Conservation (phyloP, 2,888 invertebrate genomes). For the Hypercompe scribonia region DNA sequence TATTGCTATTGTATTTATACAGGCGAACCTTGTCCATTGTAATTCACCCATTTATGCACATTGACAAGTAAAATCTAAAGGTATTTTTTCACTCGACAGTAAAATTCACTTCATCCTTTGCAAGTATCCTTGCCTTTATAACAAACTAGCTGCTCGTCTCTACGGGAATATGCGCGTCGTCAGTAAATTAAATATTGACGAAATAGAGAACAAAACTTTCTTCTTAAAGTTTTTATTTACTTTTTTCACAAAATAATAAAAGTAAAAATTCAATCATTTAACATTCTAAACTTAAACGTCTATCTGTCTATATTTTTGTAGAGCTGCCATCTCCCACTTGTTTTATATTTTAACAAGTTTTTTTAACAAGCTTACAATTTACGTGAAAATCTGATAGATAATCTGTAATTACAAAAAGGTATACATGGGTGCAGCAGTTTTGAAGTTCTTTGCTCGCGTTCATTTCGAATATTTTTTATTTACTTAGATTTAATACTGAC, state of each 20-base stretch:
- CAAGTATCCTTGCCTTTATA: neutral
- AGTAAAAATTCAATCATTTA: neutral
- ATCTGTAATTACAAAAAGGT: neutral
- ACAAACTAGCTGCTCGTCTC: neutral
- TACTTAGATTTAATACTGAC: neutral
- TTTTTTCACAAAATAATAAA: neutral
- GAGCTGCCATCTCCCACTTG: neutral
- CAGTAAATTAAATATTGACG: no score
- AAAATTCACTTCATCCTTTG: neutral
- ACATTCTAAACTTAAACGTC: neutral
- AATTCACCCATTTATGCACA: neutral
- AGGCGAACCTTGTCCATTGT: constrained; percentile 27
- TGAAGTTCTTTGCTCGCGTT: neutral
- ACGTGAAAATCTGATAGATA: neutral
- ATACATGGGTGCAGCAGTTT: neutral
- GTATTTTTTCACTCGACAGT: no score
- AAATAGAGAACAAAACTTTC: neutral
- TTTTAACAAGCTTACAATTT: neutral
- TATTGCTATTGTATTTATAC: constrained; percentile 31
- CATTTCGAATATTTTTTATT: no score
- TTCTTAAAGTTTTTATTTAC: neutral
- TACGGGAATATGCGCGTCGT: no score
- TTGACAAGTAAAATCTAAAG: neutral
- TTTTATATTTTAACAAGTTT: neutral
- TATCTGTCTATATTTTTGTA: neutral